phyloP scores from a whole-genome alignment of 2,888 invertebrate species.

The Vandiemenella viatica region DNA sequence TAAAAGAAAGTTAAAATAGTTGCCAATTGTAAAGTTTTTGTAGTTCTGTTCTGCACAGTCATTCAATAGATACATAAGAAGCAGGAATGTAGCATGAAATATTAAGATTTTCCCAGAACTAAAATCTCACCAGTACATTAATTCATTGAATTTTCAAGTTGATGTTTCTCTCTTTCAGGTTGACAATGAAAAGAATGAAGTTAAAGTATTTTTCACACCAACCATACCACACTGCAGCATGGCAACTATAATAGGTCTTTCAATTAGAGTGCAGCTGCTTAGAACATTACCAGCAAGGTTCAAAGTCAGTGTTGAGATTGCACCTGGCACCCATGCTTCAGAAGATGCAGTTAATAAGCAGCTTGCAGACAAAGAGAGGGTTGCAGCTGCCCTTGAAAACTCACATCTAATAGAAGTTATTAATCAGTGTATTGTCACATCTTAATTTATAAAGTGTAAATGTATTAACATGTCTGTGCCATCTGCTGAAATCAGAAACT shows the following conservation, averaged over 20 bases:
- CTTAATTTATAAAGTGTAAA: no score
- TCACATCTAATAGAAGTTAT: constrained; percentile 79
- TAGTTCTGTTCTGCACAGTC: no score
- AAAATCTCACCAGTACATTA: no score
- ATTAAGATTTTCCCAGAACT: no score
- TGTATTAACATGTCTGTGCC: no score
- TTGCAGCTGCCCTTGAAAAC: constrained; percentile 95
- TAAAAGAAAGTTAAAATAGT: no score
- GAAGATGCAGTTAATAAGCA: constrained; percentile 94
- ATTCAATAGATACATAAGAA: no score
- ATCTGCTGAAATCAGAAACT: no score
- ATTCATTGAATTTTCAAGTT: no score
- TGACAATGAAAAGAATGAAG: constrained; percentile 51
- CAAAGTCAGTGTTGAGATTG: constrained; percentile 75
- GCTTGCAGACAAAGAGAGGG: constrained; percentile 91
- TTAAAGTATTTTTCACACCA: constrained; percentile 79
- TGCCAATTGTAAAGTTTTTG: no score
- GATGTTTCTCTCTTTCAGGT: constrained; percentile 35
- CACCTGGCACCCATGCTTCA: constrained; percentile 83
- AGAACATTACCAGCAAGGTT: constrained; percentile 65
- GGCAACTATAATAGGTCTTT: constrained; percentile 88
- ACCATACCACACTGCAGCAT: constrained; percentile 98
- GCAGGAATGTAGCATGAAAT: no score
- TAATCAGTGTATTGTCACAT: constrained; percentile 68
- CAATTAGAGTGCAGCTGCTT: constrained; percentile 81